Percentiles rank a stretch among this genome's conserved stretches.
phyloP scores from a whole-genome alignment of 2,888 invertebrate genomes.

The Sicus ferrugineus region DNA sequence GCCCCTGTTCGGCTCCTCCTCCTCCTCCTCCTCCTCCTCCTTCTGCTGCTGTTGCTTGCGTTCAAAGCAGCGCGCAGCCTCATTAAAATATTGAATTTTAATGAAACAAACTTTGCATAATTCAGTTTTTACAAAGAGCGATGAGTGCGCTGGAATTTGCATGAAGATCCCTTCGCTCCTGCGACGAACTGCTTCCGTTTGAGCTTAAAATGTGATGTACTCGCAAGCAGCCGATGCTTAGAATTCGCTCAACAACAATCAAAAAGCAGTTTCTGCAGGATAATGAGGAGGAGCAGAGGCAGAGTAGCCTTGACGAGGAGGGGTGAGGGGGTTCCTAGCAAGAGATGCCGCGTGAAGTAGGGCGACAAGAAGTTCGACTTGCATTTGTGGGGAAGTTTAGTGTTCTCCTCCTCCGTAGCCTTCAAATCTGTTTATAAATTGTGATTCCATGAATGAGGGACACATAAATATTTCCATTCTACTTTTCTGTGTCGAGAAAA shows the following conservation, averaged over 20 bases:
- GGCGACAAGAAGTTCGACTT: too few relatives aligned
- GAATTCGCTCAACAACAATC: neutral
- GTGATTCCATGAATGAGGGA: conserved; percentile 18
- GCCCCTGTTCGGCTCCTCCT: too few relatives aligned
- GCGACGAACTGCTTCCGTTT: neutral
- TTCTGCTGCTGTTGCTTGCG: neutral
- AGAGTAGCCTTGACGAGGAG: neutral
- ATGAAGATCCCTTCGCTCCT: neutral
- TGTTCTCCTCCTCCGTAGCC: too few relatives aligned
- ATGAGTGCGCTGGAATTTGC: neutral
- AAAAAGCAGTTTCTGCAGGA: neutral
- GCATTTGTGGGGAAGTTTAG: too few relatives aligned
- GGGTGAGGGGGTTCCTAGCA: too few relatives aligned
- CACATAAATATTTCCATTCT: neutral
- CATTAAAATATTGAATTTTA: conserved; percentile 31
- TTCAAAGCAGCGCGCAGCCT: neutral
- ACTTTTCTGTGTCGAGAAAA: neutral
- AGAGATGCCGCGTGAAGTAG: too few relatives aligned
- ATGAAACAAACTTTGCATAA: conserved; percentile 23
- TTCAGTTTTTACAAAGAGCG: neutral
- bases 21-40: neutral
- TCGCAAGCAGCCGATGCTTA: neutral
- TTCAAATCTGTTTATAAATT: too few relatives aligned
- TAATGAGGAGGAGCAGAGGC: neutral
- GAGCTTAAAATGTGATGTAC: neutral